phyloP scores from a whole-genome alignment of 2,888 invertebrate species.

The Xylocampa areola region DNA sequence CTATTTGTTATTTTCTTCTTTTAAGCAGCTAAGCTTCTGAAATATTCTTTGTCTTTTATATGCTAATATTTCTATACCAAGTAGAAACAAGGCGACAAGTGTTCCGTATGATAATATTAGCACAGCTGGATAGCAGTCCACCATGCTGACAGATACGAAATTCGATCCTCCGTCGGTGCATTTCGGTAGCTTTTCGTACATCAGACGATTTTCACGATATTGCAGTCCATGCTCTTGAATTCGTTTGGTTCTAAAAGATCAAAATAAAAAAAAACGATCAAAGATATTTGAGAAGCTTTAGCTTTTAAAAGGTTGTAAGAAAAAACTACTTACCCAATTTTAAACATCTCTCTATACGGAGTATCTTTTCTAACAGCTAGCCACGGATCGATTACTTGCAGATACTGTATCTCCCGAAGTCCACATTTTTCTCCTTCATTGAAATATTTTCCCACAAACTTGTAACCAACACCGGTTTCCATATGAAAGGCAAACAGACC shows the following conservation, averaged over 20 bases:
- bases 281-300: too few species aligned
- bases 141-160: conserved; percentile 92
- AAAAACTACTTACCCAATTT: conserved; percentile 87
- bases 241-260: conserved; percentile 77
- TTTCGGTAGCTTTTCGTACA: conserved; percentile 91
- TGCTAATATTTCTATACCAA: conserved; percentile 70
- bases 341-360: conserved; percentile 90
- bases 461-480: conserved; percentile 91
- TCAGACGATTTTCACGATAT: conserved; percentile 87
- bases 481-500: conserved; percentile 92
- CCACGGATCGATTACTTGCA: conserved; percentile 91
- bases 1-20: conserved; percentile 16
- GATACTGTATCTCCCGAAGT: conserved; percentile 91
- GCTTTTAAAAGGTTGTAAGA: background rate
- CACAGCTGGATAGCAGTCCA: conserved; percentile 89
- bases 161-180: conserved; percentile 90
- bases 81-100: conserved; percentile 66
- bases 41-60: conserved; percentile 62
- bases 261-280: background rate
- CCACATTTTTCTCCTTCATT: conserved; percentile 93
- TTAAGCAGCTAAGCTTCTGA: conserved; percentile 48
- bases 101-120: conserved; percentile 78
- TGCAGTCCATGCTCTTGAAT: conserved; percentile 89
- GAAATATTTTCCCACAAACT: conserved; percentile 91
- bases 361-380: conserved; percentile 91